These are phyloP conservation scores for Porites australiensis DNA, from an alignment of 64 coral and sea anemone genomes.

Conservation along the genomic window DNA sequence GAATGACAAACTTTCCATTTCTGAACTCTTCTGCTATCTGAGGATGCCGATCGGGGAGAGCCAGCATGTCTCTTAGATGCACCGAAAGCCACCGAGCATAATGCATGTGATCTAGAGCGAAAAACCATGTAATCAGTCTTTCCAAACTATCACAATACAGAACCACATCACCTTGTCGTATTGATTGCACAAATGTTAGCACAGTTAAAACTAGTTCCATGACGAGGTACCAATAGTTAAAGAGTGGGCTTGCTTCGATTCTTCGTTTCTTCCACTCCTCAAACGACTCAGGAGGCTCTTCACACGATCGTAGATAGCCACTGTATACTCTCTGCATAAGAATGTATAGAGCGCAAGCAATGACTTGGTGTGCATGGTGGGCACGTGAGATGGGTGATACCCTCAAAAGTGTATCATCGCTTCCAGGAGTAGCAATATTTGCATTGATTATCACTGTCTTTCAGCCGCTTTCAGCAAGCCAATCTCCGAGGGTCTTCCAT, in stretches of 20 bases:
- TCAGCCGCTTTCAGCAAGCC: too few species aligned
- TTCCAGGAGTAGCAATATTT: constrained; percentile 1
- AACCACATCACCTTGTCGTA: neutral
- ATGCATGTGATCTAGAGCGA: neutral
- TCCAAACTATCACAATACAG: neutral
- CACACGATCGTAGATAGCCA: neutral
- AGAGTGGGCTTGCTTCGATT: neutral
- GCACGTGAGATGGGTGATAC: constrained; percentile 30
- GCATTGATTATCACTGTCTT: neutral
- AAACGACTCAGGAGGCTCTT: neutral
- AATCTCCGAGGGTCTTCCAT: too few species aligned
- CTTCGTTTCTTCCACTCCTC: neutral
- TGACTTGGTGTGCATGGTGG: constrained; percentile 27
- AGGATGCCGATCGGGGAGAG: neutral
- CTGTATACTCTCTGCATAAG: constrained; percentile 2
- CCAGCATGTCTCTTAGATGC: constrained; percentile 7
- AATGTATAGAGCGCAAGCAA: neutral
- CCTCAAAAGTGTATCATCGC: constrained; percentile 3
- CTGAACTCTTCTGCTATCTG: neutral
- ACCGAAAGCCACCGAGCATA: constrained; percentile 1
- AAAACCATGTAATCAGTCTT: neutral
- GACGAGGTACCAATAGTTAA: neutral
- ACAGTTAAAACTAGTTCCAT: neutral
- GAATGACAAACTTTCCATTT: neutral
- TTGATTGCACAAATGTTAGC: neutral